These are phyloP conservation scores for Hydrolagus affinis DNA, from an alignment of 2,113 vertebrate genomes.

Conservation along the genomic window DNA sequence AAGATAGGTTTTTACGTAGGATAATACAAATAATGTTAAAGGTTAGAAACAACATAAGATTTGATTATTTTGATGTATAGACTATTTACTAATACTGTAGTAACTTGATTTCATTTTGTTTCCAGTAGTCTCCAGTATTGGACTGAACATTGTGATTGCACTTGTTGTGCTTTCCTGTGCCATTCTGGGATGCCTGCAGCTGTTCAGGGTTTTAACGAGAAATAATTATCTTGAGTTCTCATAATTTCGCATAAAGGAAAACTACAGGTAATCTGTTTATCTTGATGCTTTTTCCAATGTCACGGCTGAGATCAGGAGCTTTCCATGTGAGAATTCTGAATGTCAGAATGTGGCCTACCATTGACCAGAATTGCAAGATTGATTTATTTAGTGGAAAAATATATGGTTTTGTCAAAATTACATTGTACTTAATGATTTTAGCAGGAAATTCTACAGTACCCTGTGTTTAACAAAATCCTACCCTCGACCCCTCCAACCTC, in stretches of 20 bases:
- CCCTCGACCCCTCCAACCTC: too few species aligned
- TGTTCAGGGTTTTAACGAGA: not conserved
- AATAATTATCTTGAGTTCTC: not conserved
- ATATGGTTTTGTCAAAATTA: not conserved
- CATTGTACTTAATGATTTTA: not conserved
- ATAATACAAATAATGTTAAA: too few species aligned
- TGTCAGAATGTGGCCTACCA: not conserved
- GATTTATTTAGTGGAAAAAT: not conserved
- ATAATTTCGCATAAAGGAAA: not conserved
- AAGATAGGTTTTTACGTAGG: too few species aligned
- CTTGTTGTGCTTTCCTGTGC: not conserved
- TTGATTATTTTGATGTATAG: too few species aligned
- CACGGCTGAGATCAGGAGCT: not conserved
- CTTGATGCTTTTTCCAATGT: too few species aligned
- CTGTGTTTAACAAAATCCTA: too few species aligned
- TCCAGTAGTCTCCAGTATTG: not conserved
- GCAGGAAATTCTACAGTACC: not conserved
- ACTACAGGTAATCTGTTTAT: slow-evolving; percentile 2
- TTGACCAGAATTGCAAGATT: not conserved
- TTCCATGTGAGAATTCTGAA: not conserved
- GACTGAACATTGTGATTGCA: not conserved
- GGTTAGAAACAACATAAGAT: too few species aligned
- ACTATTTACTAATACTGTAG: not conserved
- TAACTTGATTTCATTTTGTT: not conserved
- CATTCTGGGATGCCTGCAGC: not conserved